Evolutionary conservation across 1,140 invertebrate genomes (phyloP).

Genomic region (Drosophila neocordata): DNA sequence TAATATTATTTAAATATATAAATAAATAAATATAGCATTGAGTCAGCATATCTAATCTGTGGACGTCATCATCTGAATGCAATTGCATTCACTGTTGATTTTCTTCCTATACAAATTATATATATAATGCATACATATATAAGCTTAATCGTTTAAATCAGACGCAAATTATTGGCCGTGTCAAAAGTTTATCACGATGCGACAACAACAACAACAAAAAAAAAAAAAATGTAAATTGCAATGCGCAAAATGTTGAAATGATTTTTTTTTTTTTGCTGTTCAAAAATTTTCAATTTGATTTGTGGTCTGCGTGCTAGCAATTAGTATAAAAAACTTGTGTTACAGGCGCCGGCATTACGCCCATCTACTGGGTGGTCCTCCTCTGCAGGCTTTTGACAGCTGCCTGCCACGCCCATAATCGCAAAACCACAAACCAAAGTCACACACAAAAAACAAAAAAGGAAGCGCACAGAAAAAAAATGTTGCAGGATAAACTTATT

Average conservation of each 20-base stretch:
- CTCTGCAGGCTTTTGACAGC: conserved; percentile 19
- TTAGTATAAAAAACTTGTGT: conserved; percentile 53
- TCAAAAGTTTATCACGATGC: conserved; percentile 1
- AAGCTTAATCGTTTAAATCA: conserved; percentile 1
- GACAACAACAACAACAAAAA: background rate
- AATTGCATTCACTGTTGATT: too few relatives aligned
- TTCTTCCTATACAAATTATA: too few relatives aligned
- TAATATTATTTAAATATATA: background rate
- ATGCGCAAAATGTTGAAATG: conserved; percentile 4
- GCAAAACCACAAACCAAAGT: conserved; percentile 18
- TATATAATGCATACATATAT: background rate
- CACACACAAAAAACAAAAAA: background rate
- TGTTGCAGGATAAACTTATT: conserved; percentile 65
- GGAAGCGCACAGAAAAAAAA: background rate
- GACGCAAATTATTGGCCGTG: conserved; percentile 7
- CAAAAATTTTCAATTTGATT: conserved; percentile 1
- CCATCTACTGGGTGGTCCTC: background rate
- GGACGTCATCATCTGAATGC: background rate
- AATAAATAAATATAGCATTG: background rate
- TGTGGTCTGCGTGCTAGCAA: conserved; percentile 25
- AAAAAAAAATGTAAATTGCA: background rate
- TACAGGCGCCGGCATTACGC: conserved; percentile 28
- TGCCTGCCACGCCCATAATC: conserved; percentile 32
- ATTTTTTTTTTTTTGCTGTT: background rate
- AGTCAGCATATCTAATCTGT: background rate